Evolutionary conservation across 2,113 vertebrate genomes (phyloP).

Genomic region (Sapajus apella): DNA sequence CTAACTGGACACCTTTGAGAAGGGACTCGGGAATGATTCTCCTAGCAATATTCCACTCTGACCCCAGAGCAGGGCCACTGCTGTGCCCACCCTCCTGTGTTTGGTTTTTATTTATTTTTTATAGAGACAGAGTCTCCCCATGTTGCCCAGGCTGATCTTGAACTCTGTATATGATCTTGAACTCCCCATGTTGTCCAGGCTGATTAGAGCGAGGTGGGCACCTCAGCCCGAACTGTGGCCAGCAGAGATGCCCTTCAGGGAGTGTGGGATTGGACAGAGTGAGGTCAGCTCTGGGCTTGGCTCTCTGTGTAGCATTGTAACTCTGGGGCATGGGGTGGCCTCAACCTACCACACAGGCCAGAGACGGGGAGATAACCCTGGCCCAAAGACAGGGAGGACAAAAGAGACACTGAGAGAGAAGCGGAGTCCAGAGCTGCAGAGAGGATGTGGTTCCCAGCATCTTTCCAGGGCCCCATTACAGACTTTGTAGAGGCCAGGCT

Average conservation of each 20-base stretch:
- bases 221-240: not conserved
- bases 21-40: not conserved
- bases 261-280: not conserved
- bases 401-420: not conserved
- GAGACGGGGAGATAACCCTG: not conserved
- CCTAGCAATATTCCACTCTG: not conserved
- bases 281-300: not conserved
- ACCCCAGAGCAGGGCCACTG: not conserved
- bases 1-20: not conserved
- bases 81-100: too few relatives aligned
- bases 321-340: too few relatives aligned
- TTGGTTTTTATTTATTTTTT: too few relatives aligned
- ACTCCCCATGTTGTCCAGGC: too few relatives aligned
- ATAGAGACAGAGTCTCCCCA: too few relatives aligned
- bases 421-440: not conserved
- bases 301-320: not conserved
- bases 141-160: too few relatives aligned
- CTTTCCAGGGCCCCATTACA: not conserved
- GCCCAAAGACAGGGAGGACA: not conserved
- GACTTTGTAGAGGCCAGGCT: not conserved
- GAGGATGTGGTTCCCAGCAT: not conserved
- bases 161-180: too few relatives aligned
- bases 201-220: accelerated
- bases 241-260: not conserved
- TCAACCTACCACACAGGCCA: not conserved